Evolutionary conservation across 2,888 invertebrate genomes (phyloP).

Genomic region (Andrena hattorfiana): DNA sequence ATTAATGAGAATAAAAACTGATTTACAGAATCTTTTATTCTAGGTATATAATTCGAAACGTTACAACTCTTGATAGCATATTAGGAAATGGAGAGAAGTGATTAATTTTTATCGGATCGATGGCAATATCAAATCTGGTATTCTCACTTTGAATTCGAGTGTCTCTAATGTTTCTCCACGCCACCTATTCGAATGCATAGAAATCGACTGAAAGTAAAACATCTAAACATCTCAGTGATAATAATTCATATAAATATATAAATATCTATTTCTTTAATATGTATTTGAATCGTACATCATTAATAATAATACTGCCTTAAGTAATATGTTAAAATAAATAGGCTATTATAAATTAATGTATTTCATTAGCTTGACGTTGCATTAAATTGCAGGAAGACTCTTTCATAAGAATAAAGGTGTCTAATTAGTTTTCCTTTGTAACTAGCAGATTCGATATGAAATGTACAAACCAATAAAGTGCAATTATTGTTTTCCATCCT

Average conservation of each 20-base stretch:
- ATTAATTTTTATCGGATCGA: slow-evolving; percentile 8
- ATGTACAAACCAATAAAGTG: slow-evolving; percentile 24
- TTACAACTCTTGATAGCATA: neutral
- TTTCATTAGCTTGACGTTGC: slow-evolving; percentile 24
- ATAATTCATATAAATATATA: slow-evolving; percentile 33
- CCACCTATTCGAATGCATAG: slow-evolving; percentile 5
- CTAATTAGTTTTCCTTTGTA: slow-evolving; percentile 13
- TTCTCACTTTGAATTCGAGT: slow-evolving; percentile 8
- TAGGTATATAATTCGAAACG: slow-evolving; percentile 25
- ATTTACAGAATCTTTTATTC: slow-evolving; percentile 34
- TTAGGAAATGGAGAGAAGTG: neutral
- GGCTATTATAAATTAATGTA: slow-evolving; percentile 34
- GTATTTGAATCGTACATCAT: slow-evolving; percentile 12
- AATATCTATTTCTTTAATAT: slow-evolving; percentile 23
- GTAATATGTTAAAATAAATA: slow-evolving; percentile 36
- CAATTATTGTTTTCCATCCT: slow-evolving; percentile 26
- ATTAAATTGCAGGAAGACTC: slow-evolving; percentile 38
- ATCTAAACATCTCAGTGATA: slow-evolving; percentile 11
- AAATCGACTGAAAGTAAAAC: slow-evolving; percentile 11
- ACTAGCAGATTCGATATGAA: slow-evolving; percentile 11
- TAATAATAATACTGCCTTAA: slow-evolving; percentile 27
- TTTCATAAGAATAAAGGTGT: slow-evolving; percentile 21
- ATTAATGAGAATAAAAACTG: slow-evolving; percentile 1
- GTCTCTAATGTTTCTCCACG: neutral
- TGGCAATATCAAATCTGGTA: slow-evolving; percentile 7